Evolutionary conservation across 2,888 invertebrate genomes (phyloP), one percentile per base, ranked within the genome.

Genomic region (Megastigmus dorsalis): DNA sequence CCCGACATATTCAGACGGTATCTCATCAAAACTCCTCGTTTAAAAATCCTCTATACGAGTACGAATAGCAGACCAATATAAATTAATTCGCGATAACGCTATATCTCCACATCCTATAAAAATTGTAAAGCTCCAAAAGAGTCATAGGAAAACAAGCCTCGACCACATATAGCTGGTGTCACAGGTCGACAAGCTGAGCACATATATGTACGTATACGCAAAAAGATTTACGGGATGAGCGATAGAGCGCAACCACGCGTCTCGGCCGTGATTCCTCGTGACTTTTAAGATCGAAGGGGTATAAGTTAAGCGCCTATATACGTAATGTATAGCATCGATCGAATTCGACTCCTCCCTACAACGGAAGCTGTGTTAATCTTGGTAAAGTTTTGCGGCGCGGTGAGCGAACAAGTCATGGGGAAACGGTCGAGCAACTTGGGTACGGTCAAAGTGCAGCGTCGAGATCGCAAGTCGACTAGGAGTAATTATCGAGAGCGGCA

Each of bases 291-390:
- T n/a, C n/a, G n/a, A n/a, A 55, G n/a, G 57, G 20, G 43, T n/a
- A n/a, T n/a, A n/a, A n/a, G n/a, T n/a, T n/a, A n/a, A n/a, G n/a
- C n/a, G n/a, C 28, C 18, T 52, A 55, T 38, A 45, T 50, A 10
- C 38, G 66, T 38, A 66, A 50, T 50, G 57, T 43, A n/a, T n/a
- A 57, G 68, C 30, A 62, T 69, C 54, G 52, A 36, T 52, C 48
- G 26, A 43, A 71, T 55, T 66, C 66, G 66, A 43, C 66, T 66
- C 18, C 20, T 36, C 18, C 41, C 41, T 43, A 60, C 70, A 75
- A 70, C 70, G 54, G 60, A 60, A 66, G 50, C 74, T 45, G 74
- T 75, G 74, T 75, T 75, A 75, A 75, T 75, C 74, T 70, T 66
- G n/a, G 66, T 54, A 48, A 75, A 75, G 70, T 75, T 75, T 69